Evolutionary conservation across 2,797 vertebrate species (phyloP).

Genomic region (Tiaroga cobitis): DNA sequence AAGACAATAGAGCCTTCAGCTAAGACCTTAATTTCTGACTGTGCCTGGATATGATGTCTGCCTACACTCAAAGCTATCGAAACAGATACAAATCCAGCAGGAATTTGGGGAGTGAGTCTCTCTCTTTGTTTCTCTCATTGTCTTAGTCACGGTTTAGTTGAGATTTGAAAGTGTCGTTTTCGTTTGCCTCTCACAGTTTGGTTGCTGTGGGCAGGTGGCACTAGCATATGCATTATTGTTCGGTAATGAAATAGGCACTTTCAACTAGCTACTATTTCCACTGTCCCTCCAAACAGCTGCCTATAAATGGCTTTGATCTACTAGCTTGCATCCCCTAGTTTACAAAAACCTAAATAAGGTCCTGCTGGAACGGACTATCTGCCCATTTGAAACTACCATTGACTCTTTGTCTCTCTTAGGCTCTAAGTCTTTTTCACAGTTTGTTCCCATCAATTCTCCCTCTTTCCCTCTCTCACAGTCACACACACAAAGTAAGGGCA

Average conservation of each 20-base stretch:
- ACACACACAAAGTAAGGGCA: slow-evolving; percentile 4
- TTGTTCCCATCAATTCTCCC: slow-evolving; percentile 5
- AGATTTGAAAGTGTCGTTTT: slow-evolving; percentile 48
- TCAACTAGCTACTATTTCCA: slow-evolving; percentile 51
- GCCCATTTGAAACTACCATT: slow-evolving; percentile 15
- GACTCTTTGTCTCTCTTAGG: neutral
- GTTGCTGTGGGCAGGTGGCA: slow-evolving; percentile 58
- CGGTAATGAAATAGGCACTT: slow-evolving; percentile 56
- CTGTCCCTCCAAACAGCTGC: slow-evolving; percentile 53
- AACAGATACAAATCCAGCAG: slow-evolving; percentile 28
- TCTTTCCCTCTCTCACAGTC: slow-evolving; percentile 1
- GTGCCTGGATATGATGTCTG: slow-evolving; percentile 36
- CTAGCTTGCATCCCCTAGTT: slow-evolving; percentile 39
- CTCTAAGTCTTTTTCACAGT: neutral
- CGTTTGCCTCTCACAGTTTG: slow-evolving; percentile 21
- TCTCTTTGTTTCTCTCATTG: slow-evolving; percentile 23
- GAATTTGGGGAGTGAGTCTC: neutral
- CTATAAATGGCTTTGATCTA: slow-evolving; percentile 54
- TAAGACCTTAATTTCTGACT: slow-evolving; percentile 36
- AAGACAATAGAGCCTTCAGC: slow-evolving; percentile 39
- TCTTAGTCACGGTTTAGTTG: slow-evolving; percentile 36
- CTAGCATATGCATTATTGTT: slow-evolving; percentile 51
- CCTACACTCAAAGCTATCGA: slow-evolving; percentile 19
- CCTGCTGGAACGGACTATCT: slow-evolving; percentile 21
- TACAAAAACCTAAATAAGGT: slow-evolving; percentile 13